Percentiles rank a stretch among this genome's conserved stretches.
Conservation (phyloP, 2,113 vertebrate genomes). For the Podiceps cristatus region DNA sequence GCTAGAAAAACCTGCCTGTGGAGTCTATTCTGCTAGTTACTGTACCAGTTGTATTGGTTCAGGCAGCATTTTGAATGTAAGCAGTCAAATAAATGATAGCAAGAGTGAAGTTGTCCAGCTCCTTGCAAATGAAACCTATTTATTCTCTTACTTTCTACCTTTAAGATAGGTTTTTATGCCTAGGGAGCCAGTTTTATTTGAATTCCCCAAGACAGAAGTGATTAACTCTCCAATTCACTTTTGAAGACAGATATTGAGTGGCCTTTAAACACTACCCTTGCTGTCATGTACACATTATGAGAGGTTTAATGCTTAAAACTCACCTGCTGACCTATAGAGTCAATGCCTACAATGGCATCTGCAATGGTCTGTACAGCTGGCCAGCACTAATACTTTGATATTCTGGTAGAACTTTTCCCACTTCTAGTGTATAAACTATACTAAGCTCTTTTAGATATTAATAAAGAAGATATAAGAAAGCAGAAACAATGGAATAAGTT, state of each 20-base stretch:
- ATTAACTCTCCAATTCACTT: neutral
- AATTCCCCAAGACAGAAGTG: neutral
- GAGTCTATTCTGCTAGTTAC: neutral
- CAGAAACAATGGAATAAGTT: neutral
- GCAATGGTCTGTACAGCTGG: neutral
- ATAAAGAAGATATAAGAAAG: neutral
- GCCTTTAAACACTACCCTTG: neutral
- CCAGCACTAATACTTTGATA: neutral
- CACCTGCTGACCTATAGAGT: neutral
- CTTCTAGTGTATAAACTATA: neutral
- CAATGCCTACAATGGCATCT: neutral
- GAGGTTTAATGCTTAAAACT: neutral
- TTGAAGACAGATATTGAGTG: neutral
- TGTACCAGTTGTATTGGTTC: neutral
- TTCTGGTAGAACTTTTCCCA: neutral
- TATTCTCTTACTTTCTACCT: neutral
- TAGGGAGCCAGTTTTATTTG: neutral
- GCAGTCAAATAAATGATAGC: neutral
- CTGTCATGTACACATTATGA: neutral
- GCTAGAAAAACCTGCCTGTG: neutral
- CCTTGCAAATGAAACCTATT: neutral
- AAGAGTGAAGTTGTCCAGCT: neutral
- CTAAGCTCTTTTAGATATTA: accelerated
- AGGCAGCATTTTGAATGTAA: neutral
- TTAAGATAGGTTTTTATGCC: neutral